Evolutionary conservation across 2,888 invertebrate species (phyloP), one percentile per base, ranked within the genome.

Genomic region (Morpho deidamia): DNA sequence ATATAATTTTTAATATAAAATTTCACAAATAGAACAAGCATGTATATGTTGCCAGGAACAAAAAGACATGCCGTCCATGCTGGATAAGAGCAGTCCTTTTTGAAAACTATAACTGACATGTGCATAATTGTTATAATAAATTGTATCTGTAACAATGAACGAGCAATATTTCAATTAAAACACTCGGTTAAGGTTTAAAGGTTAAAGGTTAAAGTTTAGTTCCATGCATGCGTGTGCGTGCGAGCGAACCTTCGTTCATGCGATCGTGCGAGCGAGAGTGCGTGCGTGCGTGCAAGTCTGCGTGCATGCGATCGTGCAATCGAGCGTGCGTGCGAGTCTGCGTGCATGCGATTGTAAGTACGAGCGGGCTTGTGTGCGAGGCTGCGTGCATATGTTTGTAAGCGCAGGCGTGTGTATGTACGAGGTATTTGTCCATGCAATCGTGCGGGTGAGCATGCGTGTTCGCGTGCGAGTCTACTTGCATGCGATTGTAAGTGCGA

Each of bases 1-100:
- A 92, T 65, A 65, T 95, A 95, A 0, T 92, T 69, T 66, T 92
- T 92, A 45, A 91, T 90, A 62, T 94, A 95, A 71, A 95, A 95
- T 55, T 94, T 93, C 0, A 82, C 67, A 67, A 95, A 95, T 1
- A 95, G 74, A 3, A 91, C 66, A 0, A 94, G 78, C 91, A 95
- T 93, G 66, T 93, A 92, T 0, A 92, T 39, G 70, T 93, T 92
- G 69, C 94, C 94, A 0, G 93, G 92, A 0, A 94, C 71, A 44
- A 93, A 87, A 0, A 93, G n/a, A 0, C 88, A 83, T 0, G 89
- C 78, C 0, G 77, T 72, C 87, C 91, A 91, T 8, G 85, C 81
- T 1, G 94, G 93, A 65, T 90, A 94, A 0, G 64, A 83, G 64
- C 94, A 95, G 59, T 91, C 83, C 0, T 90, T 69, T 37, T 72